Conservation (phyloP, 2,113 vertebrate species). For the Heloderma charlesbogerti region DNA sequence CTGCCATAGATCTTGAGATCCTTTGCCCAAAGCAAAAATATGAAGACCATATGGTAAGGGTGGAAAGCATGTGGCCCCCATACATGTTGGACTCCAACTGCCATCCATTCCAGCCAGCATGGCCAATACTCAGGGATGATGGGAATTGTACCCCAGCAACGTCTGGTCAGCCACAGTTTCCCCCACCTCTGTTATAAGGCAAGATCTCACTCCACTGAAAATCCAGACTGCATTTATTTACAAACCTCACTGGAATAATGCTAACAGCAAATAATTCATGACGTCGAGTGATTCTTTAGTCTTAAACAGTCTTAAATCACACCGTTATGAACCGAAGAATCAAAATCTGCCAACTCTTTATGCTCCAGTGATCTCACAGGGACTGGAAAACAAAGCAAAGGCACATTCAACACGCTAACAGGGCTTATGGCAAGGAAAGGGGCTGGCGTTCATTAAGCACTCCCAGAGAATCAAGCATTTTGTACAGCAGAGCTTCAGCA, state of each 20-base stretch:
- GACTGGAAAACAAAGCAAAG: constrained; percentile 54
- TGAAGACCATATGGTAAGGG: neutral
- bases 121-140: too few relatives aligned
- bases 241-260: neutral
- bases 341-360: constrained; percentile 73
- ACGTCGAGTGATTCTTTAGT: constrained; percentile 61
- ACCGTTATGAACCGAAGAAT: constrained; percentile 55
- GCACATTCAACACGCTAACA: constrained; percentile 51
- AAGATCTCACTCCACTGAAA: neutral
- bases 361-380: constrained; percentile 76
- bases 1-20: neutral
- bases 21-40: neutral
- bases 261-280: neutral
- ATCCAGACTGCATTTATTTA: neutral
- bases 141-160: too few relatives aligned
- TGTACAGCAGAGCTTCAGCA: neutral
- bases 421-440: constrained; percentile 42
- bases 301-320: constrained; percentile 44
- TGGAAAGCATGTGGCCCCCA: too few relatives aligned
- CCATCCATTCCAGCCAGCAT: too few relatives aligned
- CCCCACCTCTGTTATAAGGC: too few relatives aligned
- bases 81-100: too few relatives aligned
- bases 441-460: constrained; percentile 14
- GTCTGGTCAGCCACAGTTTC: too few relatives aligned
- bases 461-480: constrained; percentile 26